phyloP scores from a whole-genome alignment of 1,140 invertebrate genomes.

The Macrosteles quadrilineatus region DNA sequence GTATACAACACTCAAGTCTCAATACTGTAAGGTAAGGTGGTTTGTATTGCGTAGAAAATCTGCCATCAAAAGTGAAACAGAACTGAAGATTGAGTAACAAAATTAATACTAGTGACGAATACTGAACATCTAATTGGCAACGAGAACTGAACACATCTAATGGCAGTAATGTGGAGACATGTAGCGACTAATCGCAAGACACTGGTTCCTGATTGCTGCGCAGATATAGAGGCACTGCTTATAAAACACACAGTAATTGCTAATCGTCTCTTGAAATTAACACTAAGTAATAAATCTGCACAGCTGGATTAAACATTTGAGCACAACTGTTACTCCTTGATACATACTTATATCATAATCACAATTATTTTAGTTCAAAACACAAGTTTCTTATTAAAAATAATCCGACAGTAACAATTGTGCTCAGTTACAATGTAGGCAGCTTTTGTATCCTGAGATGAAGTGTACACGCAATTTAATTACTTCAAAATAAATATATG shows the following conservation, averaged over 20 bases:
- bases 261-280: neutral
- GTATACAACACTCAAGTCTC: neutral
- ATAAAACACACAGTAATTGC: neutral
- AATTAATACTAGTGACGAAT: neutral
- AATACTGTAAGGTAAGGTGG: neutral
- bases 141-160: constrained; percentile 5
- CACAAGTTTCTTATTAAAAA: too few relatives aligned
- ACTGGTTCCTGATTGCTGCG: constrained; percentile 8
- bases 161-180: neutral
- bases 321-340: too few relatives aligned
- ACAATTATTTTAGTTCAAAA: too few relatives aligned
- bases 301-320: neutral
- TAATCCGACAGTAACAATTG: too few relatives aligned
- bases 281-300: neutral
- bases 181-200: constrained; percentile 4
- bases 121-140: constrained; percentile 14
- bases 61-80: neutral
- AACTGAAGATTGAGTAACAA: neutral
- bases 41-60: neutral
- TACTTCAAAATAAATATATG: too few relatives aligned
- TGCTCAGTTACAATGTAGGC: too few relatives aligned
- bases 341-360: too few relatives aligned
- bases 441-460: too few relatives aligned
- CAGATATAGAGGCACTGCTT: constrained; percentile 3
- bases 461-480: too few relatives aligned